Conservation (phyloP, 2,888 invertebrate species). For the Scaptomyza reducta region DNA sequence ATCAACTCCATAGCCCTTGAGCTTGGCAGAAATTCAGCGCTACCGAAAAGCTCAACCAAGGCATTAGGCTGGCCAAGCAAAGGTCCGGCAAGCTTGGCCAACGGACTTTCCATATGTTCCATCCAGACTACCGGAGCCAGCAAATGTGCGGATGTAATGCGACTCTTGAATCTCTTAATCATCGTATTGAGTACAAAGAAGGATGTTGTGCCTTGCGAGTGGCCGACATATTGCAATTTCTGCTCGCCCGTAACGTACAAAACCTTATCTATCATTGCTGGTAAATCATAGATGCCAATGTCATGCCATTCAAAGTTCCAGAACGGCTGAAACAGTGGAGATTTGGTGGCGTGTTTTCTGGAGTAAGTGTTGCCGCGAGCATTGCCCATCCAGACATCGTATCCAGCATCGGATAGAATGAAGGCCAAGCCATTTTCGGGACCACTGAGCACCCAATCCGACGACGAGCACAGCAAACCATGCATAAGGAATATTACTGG, state of each 20-base stretch:
- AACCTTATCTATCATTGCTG: slow-evolving; percentile 76
- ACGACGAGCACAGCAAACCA: slow-evolving; percentile 77
- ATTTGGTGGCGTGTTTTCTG: slow-evolving; percentile 62
- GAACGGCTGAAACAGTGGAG: slow-evolving; percentile 59
- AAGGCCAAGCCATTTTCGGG: slow-evolving; percentile 68
- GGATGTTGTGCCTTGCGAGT: slow-evolving; percentile 77
- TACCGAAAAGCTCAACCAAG: slow-evolving; percentile 71
- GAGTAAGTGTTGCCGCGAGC: slow-evolving; percentile 80
- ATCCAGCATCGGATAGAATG: slow-evolving; percentile 74
- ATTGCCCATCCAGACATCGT: slow-evolving; percentile 81
- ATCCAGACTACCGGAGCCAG: slow-evolving; percentile 77
- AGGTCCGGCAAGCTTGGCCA: slow-evolving; percentile 87
- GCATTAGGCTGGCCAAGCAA: slow-evolving; percentile 74
- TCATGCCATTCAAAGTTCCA: slow-evolving; percentile 81
- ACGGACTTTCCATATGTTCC: slow-evolving; percentile 81
- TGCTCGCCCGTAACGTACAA: slow-evolving; percentile 57
- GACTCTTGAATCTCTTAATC: slow-evolving; percentile 63
- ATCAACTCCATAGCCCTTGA: slow-evolving; percentile 66
- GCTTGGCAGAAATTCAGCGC: slow-evolving; percentile 73
- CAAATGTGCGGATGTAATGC: slow-evolving; percentile 72
- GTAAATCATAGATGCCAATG: slow-evolving; percentile 74
- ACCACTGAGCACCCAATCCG: slow-evolving; percentile 76
- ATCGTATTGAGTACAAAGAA: slow-evolving; percentile 68
- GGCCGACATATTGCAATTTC: slow-evolving; percentile 64
- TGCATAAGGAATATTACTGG: slow-evolving; percentile 78